Base-by-base conservation (phyloP, 2,113 vertebrate species). In the Catharus minimus region DNA sequence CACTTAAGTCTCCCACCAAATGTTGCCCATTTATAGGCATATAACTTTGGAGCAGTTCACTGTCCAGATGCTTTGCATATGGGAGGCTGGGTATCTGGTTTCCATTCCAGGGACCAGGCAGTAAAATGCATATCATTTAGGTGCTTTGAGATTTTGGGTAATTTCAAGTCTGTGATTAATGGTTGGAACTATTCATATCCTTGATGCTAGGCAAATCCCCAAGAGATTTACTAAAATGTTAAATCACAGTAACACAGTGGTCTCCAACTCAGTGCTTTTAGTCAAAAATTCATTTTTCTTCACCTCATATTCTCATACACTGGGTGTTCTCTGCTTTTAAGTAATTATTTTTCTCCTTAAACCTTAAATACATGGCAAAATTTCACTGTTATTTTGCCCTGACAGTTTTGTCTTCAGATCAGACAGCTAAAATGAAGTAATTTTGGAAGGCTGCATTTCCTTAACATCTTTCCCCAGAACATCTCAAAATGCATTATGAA, bases 121-220 rank as follows among this genome's bases (percentile, higher is more conserved):
- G 24, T 81, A 83, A 92, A 94, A 92, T 26, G n/a, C 28, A 2
- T 88, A 83, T 90, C 80, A 86, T 67, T 88, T 81, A 81, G 92
- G 49, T 86, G 68, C 69, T 88, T 75, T 86, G 52, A 90, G 79
- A 43, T 88, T 89, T 92, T 92, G 76, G 64, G 21, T 93, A 86
- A 88, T 94, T 93, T 94, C 52, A 94, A 93, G 52, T 47, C 47
- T 90, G n/a, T 83, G 83, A 90, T 68, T 88, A 93, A 86, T 52
- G 32, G 28, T 36, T 81, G 65, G 30, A 92, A 33, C 65, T 81
- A 53, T 72, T 95, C 68, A 86, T 56, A 77, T 56, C 43, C 65
- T 78, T 74, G 68, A 93, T 3, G 1, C 36, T 56, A 83, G 52
- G 24, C 52, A 92, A 93, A 86, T 67, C 20, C 88, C 78, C 56